These are phyloP conservation scores for Papilio aristodemus DNA, from an alignment of 1,140 invertebrate species.

Conservation along the genomic window DNA sequence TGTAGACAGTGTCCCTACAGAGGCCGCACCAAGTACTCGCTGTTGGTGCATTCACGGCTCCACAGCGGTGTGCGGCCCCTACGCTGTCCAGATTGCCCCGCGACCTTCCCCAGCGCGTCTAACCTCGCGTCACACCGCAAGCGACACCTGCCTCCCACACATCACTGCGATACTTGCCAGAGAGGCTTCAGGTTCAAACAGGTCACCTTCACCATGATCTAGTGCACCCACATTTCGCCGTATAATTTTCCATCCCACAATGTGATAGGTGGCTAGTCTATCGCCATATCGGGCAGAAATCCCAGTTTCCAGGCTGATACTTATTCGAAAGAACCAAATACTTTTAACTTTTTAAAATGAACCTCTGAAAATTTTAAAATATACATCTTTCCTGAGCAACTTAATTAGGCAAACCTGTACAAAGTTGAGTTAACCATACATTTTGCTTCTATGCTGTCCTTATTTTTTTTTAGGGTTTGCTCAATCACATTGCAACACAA, in stretches of 20 bases:
- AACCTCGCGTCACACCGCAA: constrained; percentile 47
- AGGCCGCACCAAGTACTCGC: constrained; percentile 71
- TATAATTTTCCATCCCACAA: too few species aligned
- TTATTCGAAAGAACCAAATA: too few species aligned
- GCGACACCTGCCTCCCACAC: constrained; percentile 39
- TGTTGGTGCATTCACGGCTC: constrained; percentile 79
- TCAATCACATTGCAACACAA: constrained; percentile 46
- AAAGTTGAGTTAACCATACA: too few species aligned
- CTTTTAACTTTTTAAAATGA: too few species aligned
- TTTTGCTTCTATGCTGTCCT: too few species aligned
- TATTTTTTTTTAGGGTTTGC: constrained; percentile 41
- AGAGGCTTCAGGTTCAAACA: constrained; percentile 41
- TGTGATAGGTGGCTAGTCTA: too few species aligned
- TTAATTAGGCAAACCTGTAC: neutral
- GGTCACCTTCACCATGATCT: constrained; percentile 34
- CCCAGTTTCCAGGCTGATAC: too few species aligned
- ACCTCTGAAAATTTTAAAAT: too few species aligned
- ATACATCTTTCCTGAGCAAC: neutral
- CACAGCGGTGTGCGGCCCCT: constrained; percentile 83
- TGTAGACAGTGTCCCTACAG: constrained; percentile 69
- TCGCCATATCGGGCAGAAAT: too few species aligned
- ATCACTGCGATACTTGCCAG: constrained; percentile 40
- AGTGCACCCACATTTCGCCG: too few species aligned
- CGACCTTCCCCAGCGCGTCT: constrained; percentile 77
- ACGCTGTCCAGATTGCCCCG: constrained; percentile 68